phyloP scores from a whole-genome alignment of 2,888 invertebrate genomes.

The Oscheius sp. region DNA sequence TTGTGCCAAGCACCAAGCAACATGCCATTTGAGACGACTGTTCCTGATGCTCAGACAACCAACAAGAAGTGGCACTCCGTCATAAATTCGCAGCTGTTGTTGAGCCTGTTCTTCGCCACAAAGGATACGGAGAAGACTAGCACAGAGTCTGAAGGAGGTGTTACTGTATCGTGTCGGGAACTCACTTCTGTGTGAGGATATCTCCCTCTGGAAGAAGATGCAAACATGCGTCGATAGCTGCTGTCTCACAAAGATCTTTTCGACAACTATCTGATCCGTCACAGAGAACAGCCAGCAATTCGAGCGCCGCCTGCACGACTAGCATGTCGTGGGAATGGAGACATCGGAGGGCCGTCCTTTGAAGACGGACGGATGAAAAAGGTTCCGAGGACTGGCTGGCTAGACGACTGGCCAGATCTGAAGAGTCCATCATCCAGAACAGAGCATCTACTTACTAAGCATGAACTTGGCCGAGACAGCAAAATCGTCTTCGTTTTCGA shows the following conservation, averaged over 20 bases:
- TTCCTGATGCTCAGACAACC: conserved; percentile 73
- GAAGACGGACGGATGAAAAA: conserved; percentile 7
- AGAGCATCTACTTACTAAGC: conserved; percentile 1
- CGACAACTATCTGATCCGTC: conserved; percentile 52
- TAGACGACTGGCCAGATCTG: conserved; percentile 8
- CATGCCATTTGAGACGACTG: conserved; percentile 75
- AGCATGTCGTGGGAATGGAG: conserved; percentile 26
- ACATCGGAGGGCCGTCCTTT: conserved; percentile 15
- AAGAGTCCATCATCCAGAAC: neutral
- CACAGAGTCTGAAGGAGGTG: conserved; percentile 49
- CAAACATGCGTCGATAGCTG: conserved; percentile 58
- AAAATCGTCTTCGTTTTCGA: conserved; percentile 21
- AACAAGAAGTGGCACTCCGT: conserved; percentile 57
- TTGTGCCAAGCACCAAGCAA: conserved; percentile 75
- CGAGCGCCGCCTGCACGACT: conserved; percentile 21
- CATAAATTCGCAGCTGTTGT: conserved; percentile 62
- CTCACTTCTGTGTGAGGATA: conserved; percentile 62
- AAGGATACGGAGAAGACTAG: conserved; percentile 58
- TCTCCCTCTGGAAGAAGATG: conserved; percentile 57
- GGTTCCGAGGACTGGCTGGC: neutral
- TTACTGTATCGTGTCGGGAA: neutral
- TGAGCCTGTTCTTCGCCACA: conserved; percentile 59
- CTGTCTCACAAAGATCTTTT: conserved; percentile 54
- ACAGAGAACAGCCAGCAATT: conserved; percentile 39
- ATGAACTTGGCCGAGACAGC: conserved; percentile 3